phyloP scores from a whole-genome alignment of 2,113 vertebrate genomes.

The Tor tambroides region DNA sequence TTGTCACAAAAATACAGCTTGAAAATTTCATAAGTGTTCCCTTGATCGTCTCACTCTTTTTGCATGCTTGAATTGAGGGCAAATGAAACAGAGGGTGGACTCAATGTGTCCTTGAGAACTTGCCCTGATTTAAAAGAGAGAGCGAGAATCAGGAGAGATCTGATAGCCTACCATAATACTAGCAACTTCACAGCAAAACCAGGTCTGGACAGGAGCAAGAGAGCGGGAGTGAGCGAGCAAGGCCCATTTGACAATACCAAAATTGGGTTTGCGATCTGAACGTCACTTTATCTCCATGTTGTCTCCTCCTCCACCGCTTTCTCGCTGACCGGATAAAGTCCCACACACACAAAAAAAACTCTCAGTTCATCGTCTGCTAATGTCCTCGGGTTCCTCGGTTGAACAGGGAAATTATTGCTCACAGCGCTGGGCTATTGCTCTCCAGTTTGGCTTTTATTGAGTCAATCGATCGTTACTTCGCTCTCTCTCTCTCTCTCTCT shows the following conservation, averaged over 20 bases:
- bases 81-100: conserved; percentile 30
- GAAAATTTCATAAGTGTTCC: conserved; percentile 23
- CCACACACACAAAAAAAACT: not conserved
- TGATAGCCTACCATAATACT: conserved; percentile 1
- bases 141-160: conserved; percentile 43
- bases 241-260: conserved; percentile 10
- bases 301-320: not conserved
- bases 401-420: conserved; percentile 67
- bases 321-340: not conserved
- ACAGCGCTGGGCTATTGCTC: conserved; percentile 62
- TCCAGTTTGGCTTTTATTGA: conserved; percentile 71
- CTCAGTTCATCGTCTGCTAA: conserved; percentile 68
- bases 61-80: conserved; percentile 24
- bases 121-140: conserved; percentile 53
- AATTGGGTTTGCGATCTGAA: not conserved
- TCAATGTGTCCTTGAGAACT: conserved; percentile 54
- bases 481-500: conserved; percentile 54
- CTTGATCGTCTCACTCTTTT: not conserved
- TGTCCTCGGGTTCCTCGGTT: conserved; percentile 61
- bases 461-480: conserved; percentile 69
- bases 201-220: conserved; percentile 16
- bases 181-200: conserved; percentile 32
- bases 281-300: conserved; percentile 14
- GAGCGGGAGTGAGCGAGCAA: conserved; percentile 13
- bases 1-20: conserved; percentile 46